These are phyloP conservation scores for Amphipyra tragopoginis DNA, from an alignment of 2,888 invertebrate genomes.

Conservation along the genomic window DNA sequence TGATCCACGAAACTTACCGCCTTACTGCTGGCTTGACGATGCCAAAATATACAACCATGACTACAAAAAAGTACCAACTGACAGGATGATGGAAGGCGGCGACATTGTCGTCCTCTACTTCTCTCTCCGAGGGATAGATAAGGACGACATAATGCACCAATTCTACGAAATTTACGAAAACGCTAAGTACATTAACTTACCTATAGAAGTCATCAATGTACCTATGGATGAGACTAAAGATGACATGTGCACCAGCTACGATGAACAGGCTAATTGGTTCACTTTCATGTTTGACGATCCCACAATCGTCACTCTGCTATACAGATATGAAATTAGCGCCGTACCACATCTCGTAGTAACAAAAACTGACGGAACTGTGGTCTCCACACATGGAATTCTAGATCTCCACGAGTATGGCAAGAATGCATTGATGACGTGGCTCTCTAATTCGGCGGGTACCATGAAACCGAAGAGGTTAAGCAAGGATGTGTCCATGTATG, in stretches of 20 bases:
- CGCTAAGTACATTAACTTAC: constrained; percentile 74
- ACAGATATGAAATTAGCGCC: constrained; percentile 74
- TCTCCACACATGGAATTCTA: constrained; percentile 73
- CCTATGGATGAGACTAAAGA: constrained; percentile 75
- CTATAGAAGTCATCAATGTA: constrained; percentile 81
- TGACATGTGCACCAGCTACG: constrained; percentile 67
- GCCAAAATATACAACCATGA: constrained; percentile 74
- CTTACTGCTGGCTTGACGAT: constrained; percentile 73
- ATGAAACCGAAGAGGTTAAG: constrained; percentile 67
- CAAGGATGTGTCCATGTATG: constrained; percentile 73
- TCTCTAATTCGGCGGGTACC: constrained; percentile 62
- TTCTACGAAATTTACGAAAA: constrained; percentile 81
- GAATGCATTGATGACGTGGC: constrained; percentile 81
- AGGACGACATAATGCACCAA: constrained; percentile 70
- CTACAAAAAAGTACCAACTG: constrained; percentile 58
- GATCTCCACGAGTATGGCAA: constrained; percentile 79
- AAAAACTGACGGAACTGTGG: constrained; percentile 70
- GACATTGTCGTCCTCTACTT: constrained; percentile 78
- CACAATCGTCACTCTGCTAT: constrained; percentile 69
- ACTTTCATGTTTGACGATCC: constrained; percentile 74
- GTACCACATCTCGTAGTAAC: constrained; percentile 75
- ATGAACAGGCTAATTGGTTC: constrained; percentile 84
- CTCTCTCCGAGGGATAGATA: constrained; percentile 73
- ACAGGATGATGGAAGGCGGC: constrained; percentile 74
- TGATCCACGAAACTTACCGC: constrained; percentile 29